Evolutionary conservation across 2,797 vertebrate genomes (phyloP), one percentile per base, ranked within the genome.

Genomic region (Phylloscopus collybita): DNA sequence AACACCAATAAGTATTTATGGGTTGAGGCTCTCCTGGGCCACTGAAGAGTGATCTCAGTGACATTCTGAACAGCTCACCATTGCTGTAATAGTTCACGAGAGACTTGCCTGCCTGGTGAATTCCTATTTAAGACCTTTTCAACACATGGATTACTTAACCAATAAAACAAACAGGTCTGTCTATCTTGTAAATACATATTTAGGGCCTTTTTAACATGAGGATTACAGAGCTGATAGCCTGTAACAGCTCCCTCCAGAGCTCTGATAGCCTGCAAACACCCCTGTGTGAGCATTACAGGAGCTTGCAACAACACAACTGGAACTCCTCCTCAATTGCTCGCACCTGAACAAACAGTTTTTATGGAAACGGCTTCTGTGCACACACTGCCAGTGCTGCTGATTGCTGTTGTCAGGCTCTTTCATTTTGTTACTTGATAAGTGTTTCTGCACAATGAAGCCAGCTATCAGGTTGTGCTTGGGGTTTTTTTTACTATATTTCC

Each of bases 111-210:
- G 69, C 74, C 47, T 80, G 86, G 47, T 74, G 72, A 69, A 88
- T 93, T 86, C 20, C 7, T 80, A 22, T 89, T 76, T 91, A 90
- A 90, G 66, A 69, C 16, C 36, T 86, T 95, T 96, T 84, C 66
- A 93, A 89, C 80, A 66, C 57, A n/a, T 62, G 47, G 45, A 32
- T 89, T 96, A 72, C 78, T 93, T 92, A 91, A 88, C n/a, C 83
- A 86, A 60, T 81, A 94, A 95, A 92, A 82, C 75, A 89, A 93
- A 84, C 72, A 93, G 64, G 70, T 93, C 91, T 92, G 83, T 90
- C 89, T 96, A 69, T 92, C 95, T 94, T 84, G 60, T 91, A 94
- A 95, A 92, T 91, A 88, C 78, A 86, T 96, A 95, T 88, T 95
- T 92, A 95, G 34, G 70, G 60, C 51, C 72, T 88, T 95, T 94